phyloP scores from a whole-genome alignment of 2,113 vertebrate genomes.

The Pterocles orientalis region DNA sequence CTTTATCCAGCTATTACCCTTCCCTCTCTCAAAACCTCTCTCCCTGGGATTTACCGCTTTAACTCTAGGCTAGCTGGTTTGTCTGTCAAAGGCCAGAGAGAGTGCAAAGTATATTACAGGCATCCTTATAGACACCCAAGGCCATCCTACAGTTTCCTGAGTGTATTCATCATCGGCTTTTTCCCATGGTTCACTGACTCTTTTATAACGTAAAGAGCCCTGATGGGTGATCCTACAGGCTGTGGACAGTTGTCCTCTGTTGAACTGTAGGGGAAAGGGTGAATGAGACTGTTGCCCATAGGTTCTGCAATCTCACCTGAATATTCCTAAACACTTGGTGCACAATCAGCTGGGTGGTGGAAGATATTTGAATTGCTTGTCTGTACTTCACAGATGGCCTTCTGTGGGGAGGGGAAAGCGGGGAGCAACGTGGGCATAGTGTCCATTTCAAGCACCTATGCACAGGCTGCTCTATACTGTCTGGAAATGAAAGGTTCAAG shows the following conservation, averaged over 20 bases:
- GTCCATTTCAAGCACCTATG: not conserved
- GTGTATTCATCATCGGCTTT: not conserved
- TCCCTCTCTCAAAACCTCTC: not conserved
- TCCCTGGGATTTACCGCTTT: not conserved
- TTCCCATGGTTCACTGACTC: not conserved
- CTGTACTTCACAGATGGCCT: not conserved
- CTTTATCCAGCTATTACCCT: not conserved
- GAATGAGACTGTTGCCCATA: not conserved
- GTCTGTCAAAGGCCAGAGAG: not conserved
- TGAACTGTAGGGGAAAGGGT: not conserved
- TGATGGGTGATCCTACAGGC: accelerated
- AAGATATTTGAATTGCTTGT: not conserved
- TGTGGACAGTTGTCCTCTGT: not conserved
- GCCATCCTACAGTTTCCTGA: not conserved
- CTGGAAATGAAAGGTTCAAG: not conserved
- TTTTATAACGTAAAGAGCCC: not conserved
- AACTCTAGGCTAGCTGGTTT: not conserved
- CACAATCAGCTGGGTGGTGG: not conserved
- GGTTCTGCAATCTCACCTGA: not conserved
- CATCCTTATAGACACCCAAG: not conserved
- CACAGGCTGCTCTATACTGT: not conserved
- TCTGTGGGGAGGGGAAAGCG: not conserved
- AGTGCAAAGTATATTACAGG: not conserved
- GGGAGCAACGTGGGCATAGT: accelerated
- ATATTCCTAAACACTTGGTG: not conserved